These are phyloP conservation scores for Calycopis cecrops DNA, from an alignment of 1,140 invertebrate species.

Conservation along the genomic window DNA sequence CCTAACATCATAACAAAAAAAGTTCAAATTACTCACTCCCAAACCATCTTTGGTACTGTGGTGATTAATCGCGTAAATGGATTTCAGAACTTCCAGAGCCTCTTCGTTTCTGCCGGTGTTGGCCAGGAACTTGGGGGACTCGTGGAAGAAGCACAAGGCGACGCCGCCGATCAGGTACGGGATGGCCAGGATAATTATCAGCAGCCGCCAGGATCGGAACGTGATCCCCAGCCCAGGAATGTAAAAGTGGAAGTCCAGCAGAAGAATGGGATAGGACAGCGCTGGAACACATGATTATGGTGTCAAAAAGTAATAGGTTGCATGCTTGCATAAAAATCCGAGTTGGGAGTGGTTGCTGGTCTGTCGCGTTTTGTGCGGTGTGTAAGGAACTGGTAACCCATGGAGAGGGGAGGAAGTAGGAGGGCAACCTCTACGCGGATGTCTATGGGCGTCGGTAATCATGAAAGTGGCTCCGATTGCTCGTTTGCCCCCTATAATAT, in stretches of 20 bases:
- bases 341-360: too few relatives aligned
- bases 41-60: slow-evolving; percentile 36
- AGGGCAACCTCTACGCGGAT: too few relatives aligned
- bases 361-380: too few relatives aligned
- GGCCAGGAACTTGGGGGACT: slow-evolving; percentile 83
- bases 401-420: too few relatives aligned
- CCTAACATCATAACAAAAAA: too few relatives aligned
- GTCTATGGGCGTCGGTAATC: too few relatives aligned
- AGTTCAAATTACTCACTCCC: slow-evolving; percentile 29
- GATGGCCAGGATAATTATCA: slow-evolving; percentile 78
- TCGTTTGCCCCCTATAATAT: too few relatives aligned
- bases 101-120: slow-evolving; percentile 75
- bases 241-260: slow-evolving; percentile 55
- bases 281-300: slow-evolving; percentile 39
- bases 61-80: slow-evolving; percentile 74
- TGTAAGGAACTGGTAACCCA: too few relatives aligned
- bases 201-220: slow-evolving; percentile 81
- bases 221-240: slow-evolving; percentile 54
- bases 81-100: slow-evolving; percentile 74
- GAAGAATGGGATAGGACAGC: slow-evolving; percentile 57
- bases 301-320: too few relatives aligned
- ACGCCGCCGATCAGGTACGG: slow-evolving; percentile 78
- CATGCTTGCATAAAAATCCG: too few relatives aligned
- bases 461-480: too few relatives aligned
- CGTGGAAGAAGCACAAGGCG: slow-evolving; percentile 78